Conservation (phyloP, 2,113 vertebrate genomes). For the Delphinus delphis region DNA sequence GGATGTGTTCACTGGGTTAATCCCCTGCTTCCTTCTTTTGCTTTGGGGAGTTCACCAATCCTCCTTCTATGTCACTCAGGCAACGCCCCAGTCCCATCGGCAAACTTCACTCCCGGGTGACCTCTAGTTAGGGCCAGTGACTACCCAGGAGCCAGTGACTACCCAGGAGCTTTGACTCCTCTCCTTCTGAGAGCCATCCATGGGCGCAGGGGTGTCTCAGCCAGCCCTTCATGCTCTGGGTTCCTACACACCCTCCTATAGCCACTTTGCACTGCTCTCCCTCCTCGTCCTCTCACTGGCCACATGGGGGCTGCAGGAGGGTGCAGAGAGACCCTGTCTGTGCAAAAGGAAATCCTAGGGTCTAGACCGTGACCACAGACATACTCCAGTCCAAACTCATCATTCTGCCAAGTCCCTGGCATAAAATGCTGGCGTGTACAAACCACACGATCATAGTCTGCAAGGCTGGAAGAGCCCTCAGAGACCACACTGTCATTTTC, state of each 20-base stretch:
- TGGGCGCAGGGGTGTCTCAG: neutral
- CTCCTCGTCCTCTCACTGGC: neutral
- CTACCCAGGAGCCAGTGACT: neutral
- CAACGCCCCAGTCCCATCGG: neutral
- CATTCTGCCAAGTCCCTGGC: neutral
- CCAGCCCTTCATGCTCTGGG: too few species aligned
- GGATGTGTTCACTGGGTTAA: neutral
- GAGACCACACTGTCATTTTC: neutral
- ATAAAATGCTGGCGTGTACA: neutral
- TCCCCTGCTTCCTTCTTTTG: neutral
- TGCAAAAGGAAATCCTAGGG: neutral
- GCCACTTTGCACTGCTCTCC: rapidly evolving
- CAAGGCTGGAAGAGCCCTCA: neutral
- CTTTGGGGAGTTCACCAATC: neutral
- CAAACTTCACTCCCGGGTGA: neutral
- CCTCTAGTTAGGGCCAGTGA: neutral
- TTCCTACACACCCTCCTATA: neutral
- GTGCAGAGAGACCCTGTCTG: neutral
- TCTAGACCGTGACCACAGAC: neutral
- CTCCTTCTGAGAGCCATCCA: neutral
- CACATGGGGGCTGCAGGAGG: too few species aligned
- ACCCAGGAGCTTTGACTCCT: neutral
- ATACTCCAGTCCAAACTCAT: neutral
- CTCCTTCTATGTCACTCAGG: neutral
- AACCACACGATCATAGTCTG: neutral